Evolutionary conservation across 2,113 vertebrate species (phyloP).

Genomic region (Cercocebus atys): DNA sequence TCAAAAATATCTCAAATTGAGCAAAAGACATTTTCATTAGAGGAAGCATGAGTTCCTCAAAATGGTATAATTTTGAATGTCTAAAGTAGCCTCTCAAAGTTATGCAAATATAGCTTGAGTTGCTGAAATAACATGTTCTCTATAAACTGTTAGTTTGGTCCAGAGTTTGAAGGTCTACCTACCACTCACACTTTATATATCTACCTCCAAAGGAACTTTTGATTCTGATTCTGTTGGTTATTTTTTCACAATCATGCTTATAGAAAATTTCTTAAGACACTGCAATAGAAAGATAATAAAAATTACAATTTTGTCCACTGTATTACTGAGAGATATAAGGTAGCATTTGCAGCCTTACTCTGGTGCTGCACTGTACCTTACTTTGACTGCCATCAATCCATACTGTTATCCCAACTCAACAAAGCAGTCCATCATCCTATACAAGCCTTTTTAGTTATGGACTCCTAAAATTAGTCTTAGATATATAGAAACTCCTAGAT

Average conservation of each 20-base stretch:
- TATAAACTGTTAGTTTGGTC: not conserved
- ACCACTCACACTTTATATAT: not conserved
- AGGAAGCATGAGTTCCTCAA: not conserved
- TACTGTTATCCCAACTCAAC: conserved; percentile 21
- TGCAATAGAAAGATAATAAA: not conserved
- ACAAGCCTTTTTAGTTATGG: conserved; percentile 10
- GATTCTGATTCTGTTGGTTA: not conserved
- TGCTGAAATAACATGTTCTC: not conserved
- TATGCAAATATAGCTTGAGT: not conserved
- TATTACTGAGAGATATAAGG: conserved; percentile 15
- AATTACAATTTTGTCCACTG: not conserved
- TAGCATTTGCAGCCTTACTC: not conserved
- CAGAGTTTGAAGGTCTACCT: not conserved
- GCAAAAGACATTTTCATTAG: not conserved
- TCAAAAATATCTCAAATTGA: not conserved
- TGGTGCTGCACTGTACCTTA: not conserved
- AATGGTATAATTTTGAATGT: not conserved
- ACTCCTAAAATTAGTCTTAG: conserved; percentile 63
- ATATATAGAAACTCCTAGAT: not conserved
- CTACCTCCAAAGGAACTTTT: not conserved
- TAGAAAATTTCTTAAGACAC: not conserved
- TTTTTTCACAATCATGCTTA: not conserved
- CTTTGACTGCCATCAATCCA: conserved; percentile 27
- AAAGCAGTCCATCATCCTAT: conserved; percentile 52
- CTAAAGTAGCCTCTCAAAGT: not conserved